Evolutionary conservation across 2,113 vertebrate genomes (phyloP).

Genomic region (Ariopsis seemanni): DNA sequence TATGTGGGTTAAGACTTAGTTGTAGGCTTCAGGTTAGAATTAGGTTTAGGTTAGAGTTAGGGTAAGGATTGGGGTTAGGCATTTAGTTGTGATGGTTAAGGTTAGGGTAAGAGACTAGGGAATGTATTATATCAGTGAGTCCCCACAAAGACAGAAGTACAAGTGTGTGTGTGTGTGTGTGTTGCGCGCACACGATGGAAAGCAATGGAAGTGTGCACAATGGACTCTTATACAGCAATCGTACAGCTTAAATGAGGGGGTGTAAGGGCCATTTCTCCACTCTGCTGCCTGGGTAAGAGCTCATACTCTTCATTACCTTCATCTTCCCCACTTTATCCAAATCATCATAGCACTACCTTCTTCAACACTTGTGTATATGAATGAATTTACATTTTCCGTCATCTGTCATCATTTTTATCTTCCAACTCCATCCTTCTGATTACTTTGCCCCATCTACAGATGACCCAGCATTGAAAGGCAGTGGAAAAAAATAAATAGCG

Average conservation of each 20-base stretch:
- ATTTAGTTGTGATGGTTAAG: too few species aligned
- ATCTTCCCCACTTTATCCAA: conserved; percentile 11
- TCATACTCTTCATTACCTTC: conserved; percentile 14
- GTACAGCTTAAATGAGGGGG: conserved; percentile 29
- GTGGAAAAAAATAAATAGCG: neutral
- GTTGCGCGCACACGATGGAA: neutral
- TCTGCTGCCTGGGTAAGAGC: conserved; percentile 43
- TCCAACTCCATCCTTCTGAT: neutral
- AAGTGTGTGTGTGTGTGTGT: neutral
- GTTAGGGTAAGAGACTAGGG: too few species aligned
- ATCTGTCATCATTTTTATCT: conserved; percentile 29
- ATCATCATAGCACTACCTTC: neutral
- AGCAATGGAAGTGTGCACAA: too few species aligned
- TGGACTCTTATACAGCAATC: conserved; percentile 29
- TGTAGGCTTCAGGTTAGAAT: too few species aligned
- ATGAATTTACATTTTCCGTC: conserved; percentile 24
- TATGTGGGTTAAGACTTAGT: too few species aligned
- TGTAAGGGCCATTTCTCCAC: conserved; percentile 62
- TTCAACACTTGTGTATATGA: neutral
- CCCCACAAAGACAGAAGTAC: too few species aligned
- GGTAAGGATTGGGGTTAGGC: too few species aligned
- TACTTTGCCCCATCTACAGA: conserved; percentile 1
- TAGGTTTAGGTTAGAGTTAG: too few species aligned
- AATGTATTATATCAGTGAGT: too few species aligned
- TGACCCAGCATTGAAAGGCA: conserved; percentile 20